Percentiles rank a stretch among this genome's conserved stretches.
phyloP scores from a whole-genome alignment of 1,140 invertebrate genomes.

The Cherax destructor region DNA sequence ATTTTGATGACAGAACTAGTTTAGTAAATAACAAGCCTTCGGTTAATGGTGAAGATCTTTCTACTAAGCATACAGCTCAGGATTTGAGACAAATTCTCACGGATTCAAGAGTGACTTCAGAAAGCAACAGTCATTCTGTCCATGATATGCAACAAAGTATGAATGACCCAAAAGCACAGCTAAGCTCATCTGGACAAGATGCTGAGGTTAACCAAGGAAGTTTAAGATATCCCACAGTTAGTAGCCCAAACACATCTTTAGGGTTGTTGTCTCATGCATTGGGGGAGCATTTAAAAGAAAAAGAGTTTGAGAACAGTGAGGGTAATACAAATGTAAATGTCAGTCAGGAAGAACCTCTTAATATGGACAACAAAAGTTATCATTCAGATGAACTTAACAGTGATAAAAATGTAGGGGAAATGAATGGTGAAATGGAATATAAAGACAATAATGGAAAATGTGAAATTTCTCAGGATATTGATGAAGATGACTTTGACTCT shows the following conservation, averaged over 20 bases:
- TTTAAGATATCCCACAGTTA: conserved; percentile 31
- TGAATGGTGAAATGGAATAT: neutral
- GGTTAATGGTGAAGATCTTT: conserved; percentile 36
- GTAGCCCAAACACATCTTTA: conserved; percentile 28
- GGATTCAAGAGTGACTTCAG: neutral
- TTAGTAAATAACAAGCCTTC: conserved; percentile 10
- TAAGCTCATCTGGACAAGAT: conserved; percentile 4
- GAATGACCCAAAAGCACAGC: conserved; percentile 5
- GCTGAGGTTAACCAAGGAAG: conserved; percentile 15
- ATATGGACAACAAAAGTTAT: conserved; percentile 10
- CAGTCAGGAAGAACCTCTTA: neutral
- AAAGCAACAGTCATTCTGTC: neutral
- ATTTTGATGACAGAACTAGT: conserved; percentile 43
- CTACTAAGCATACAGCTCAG: neutral
- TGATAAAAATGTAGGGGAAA: neutral
- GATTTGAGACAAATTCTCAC: neutral
- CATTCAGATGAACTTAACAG: neutral
- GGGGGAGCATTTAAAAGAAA: conserved; percentile 12
- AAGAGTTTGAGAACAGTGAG: neutral
- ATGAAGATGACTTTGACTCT: conserved; percentile 61
- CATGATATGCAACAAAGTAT: conserved; percentile 7
- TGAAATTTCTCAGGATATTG: neutral
- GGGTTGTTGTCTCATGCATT: conserved; percentile 19
- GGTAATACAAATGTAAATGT: neutral
- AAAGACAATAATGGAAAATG: neutral